Base-by-base conservation (phyloP, 1,140 invertebrate genomes). In the Drosophila kurseongensis region DNA sequence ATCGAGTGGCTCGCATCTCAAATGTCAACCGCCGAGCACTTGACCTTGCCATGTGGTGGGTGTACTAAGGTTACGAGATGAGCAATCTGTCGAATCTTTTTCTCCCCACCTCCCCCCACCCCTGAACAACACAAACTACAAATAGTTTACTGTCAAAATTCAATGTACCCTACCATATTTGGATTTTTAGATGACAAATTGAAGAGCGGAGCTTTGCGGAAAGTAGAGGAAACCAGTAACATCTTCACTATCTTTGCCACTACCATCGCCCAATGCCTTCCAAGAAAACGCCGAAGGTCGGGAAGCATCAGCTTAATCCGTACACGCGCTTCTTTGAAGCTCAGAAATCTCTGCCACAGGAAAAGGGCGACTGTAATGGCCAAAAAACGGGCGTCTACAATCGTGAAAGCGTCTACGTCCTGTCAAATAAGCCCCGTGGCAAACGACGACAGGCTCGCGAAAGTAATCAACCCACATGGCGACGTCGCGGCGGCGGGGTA, bases 101-200 rank as follows among this genome's bases (percentile, higher is more conserved):
- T 62, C 62, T 18, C 1, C 10, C 9, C 9, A 4, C 23, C 23
- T 4, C 2, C 1, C 3, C 3, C 2, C 23, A 18, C 23, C 2
- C 13, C 23, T 32, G 65, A 13, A 47, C 32, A 2, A 65, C 9
- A 48, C 35, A 18, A 32, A n/a, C 8, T 61, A 13, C 8, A 40
- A 23, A 55, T 23, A 62, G 16, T 58, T n/a, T 48, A 52, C 35
- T 61, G 41, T 83, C 80, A 61, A 82, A 82, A 82, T 82, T 82
- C 50, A 29, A 45, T 55, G 68, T 63, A 35, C 44, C 27, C 10
- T 59, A 8, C 13, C 10, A 12, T 55, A 45, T 75, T 50, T 18
- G 13, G 35, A 48, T 38, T 32, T 42, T 52, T 72, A 38, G 18
- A 58, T 69, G 44, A 35, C 18, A 59, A 69, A 38, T 36, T 51